Evolutionary conservation across 1,140 invertebrate species (phyloP).

Genomic region (Araneus ventricosus): DNA sequence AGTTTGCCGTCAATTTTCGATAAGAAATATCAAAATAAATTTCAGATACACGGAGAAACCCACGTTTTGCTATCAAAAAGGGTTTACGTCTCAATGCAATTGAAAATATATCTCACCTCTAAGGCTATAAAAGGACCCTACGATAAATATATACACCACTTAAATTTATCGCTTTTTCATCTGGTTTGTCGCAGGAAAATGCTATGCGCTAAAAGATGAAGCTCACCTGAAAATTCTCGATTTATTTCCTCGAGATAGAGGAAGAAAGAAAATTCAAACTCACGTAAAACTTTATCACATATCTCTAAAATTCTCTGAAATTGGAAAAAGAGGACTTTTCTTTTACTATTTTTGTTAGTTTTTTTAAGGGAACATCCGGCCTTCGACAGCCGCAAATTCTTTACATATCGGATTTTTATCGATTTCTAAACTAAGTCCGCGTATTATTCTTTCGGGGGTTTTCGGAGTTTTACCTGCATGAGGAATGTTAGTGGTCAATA

Average conservation of each 20-base stretch:
- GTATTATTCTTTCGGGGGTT: neutral
- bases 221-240: slow-evolving; percentile 41
- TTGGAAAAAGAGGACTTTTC: slow-evolving; percentile 35
- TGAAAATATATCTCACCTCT: slow-evolving; percentile 51
- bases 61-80: slow-evolving; percentile 10
- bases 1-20: slow-evolving; percentile 29
- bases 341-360: neutral
- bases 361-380: neutral
- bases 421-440: neutral
- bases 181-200: slow-evolving; percentile 37
- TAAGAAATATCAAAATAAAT: slow-evolving; percentile 46
- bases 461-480: neutral
- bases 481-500: slow-evolving; percentile 6
- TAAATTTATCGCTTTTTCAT: slow-evolving; percentile 25
- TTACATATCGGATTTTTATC: slow-evolving; percentile 29
- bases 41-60: neutral
- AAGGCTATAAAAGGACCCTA: neutral
- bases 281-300: slow-evolving; percentile 61
- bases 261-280: slow-evolving; percentile 35
- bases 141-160: slow-evolving; percentile 37
- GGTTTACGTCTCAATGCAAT: slow-evolving; percentile 44
- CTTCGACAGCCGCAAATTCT: slow-evolving; percentile 30
- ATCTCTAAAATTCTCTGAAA: slow-evolving; percentile 22
- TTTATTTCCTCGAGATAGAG: slow-evolving; percentile 34
- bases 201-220: slow-evolving; percentile 44